Conservation (phyloP, 2,113 vertebrate species). For the Bos indicus region DNA sequence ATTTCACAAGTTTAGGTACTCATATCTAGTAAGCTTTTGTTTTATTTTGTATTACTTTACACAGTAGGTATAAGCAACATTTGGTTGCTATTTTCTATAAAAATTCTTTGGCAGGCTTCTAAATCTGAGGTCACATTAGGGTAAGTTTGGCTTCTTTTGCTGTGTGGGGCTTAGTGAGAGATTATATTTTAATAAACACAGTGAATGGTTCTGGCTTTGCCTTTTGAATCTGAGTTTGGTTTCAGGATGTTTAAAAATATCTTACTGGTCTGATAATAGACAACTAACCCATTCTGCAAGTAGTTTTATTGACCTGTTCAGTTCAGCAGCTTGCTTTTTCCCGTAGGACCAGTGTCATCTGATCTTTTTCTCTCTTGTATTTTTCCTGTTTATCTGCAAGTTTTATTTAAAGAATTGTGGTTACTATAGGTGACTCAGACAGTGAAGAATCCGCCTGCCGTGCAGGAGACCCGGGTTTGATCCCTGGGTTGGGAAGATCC, state of each 20-base stretch:
- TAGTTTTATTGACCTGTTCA: conserved; percentile 30
- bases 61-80: background rate
- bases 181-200: conserved; percentile 26
- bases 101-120: conserved; percentile 13
- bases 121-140: conserved; percentile 16
- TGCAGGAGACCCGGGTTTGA: background rate
- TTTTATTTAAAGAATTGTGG: conserved; percentile 8
- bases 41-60: conserved; percentile 26
- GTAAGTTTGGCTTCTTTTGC: conserved; percentile 2
- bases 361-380: background rate
- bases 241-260: conserved; percentile 60
- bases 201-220: conserved; percentile 21
- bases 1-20: background rate
- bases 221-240: conserved; percentile 32
- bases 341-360: background rate
- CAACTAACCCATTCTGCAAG: background rate
- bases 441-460: background rate
- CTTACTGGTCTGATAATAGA: conserved; percentile 43
- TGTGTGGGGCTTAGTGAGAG: conserved; percentile 3
- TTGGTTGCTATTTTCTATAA: conserved; percentile 43
- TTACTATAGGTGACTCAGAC: background rate
- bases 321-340: conserved; percentile 13
- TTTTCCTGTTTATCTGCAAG: conserved; percentile 30
- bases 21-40: background rate
- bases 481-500: background rate